phyloP scores from a whole-genome alignment of 2,797 vertebrate genomes.

The Tapera naevia region DNA sequence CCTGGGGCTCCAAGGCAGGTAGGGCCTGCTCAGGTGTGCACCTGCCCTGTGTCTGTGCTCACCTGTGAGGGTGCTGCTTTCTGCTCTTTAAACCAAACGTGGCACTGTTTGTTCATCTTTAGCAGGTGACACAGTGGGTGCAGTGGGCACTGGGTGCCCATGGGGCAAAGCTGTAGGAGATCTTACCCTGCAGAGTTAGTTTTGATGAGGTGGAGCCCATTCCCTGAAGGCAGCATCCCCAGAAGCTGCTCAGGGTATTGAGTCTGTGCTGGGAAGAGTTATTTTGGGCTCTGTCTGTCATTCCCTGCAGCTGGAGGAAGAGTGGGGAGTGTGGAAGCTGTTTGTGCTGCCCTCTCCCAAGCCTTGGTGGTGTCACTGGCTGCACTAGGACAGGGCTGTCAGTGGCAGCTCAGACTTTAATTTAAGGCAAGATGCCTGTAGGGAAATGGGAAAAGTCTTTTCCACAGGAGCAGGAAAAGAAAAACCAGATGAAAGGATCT shows the following conservation, averaged over 20 bases:
- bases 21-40: not conserved
- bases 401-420: not conserved
- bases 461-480: not conserved
- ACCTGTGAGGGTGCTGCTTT: not conserved
- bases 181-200: not conserved
- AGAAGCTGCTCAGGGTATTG: not conserved
- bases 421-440: not conserved
- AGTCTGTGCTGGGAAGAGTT: not conserved
- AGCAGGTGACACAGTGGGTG: fast-evolving
- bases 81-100: not conserved
- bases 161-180: not conserved
- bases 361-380: not conserved
- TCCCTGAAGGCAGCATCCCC: not conserved
- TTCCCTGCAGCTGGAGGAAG: not conserved
- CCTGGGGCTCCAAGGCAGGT: fast-evolving
- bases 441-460: not conserved
- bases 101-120: not conserved
- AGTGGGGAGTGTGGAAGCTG: not conserved
- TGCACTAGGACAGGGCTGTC: not conserved
- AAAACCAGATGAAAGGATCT: not conserved
- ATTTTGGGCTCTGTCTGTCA: not conserved
- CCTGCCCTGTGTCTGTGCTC: not conserved
- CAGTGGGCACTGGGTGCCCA: too few relatives aligned
- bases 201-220: too few relatives aligned
- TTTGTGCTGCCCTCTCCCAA: not conserved